Conservation (phyloP, 2,888 invertebrate species). For the Poecilobothrus nobilitatus region DNA sequence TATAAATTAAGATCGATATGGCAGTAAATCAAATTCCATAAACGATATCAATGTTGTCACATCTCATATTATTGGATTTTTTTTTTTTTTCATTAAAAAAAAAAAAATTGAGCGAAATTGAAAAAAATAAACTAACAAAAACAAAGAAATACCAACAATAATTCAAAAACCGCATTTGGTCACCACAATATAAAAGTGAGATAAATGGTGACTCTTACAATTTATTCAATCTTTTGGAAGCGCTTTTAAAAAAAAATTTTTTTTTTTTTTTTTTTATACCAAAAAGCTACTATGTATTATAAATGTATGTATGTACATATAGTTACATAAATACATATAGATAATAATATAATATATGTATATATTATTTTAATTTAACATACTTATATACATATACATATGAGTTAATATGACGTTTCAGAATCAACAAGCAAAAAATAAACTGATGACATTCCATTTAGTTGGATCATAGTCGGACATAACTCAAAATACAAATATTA, state of each 20-base stretch:
- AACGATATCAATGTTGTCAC: constrained; percentile 23
- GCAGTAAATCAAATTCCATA: constrained; percentile 24
- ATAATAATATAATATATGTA: no score
- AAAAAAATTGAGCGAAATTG: neutral
- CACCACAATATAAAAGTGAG: neutral
- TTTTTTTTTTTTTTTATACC: no score
- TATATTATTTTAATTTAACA: no score
- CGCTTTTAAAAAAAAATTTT: no score
- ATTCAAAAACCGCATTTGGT: neutral
- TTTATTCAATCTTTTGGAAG: neutral
- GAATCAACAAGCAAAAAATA: neutral
- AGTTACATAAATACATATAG: neutral
- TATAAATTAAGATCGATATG: constrained; percentile 23
- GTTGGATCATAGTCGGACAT: neutral
- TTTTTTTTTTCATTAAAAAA: neutral
- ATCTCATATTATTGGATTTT: constrained; percentile 15
- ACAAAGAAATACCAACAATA: neutral
- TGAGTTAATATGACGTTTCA: neutral
- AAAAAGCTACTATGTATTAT: no score
- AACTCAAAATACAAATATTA: neutral
- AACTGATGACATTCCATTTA: neutral
- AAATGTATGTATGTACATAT: neutral
- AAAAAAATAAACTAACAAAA: neutral
- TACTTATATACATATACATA: no score
- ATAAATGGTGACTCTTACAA: constrained; percentile 6